These are phyloP conservation scores for Odontophorus gujanensis DNA, from an alignment of 2,113 vertebrate species.

Conservation along the genomic window DNA sequence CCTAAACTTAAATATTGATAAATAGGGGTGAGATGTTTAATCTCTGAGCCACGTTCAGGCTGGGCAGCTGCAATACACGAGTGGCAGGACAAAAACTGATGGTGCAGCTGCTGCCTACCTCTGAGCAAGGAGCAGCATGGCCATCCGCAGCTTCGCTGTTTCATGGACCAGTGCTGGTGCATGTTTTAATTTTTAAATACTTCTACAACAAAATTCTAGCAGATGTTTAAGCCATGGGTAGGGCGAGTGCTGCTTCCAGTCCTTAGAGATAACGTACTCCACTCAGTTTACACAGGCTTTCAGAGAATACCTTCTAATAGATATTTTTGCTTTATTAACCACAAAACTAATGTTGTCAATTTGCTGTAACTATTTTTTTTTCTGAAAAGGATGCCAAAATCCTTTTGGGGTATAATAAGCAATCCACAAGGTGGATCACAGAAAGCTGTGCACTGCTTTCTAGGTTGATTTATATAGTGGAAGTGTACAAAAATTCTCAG, in stretches of 20 bases:
- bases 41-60: fast-evolving
- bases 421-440: neutral
- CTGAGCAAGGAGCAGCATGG: neutral
- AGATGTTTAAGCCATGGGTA: neutral
- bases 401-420: neutral
- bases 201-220: neutral
- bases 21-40: neutral
- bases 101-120: neutral
- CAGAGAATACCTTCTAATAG: neutral
- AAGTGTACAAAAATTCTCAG: neutral
- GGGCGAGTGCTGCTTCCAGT: neutral
- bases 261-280: neutral
- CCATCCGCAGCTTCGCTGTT: fast-evolving
- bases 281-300: neutral
- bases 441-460: neutral
- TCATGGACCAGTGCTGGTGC: neutral
- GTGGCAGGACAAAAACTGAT: fast-evolving
- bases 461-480: neutral
- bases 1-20: neutral
- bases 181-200: neutral
- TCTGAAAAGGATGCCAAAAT: neutral
- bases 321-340: neutral
- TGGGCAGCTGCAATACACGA: fast-evolving
- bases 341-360: neutral
- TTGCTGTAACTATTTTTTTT: neutral